These are phyloP conservation scores for Morone chrysops DNA, from an alignment of 2,113 vertebrate species.

Conservation along the genomic window DNA sequence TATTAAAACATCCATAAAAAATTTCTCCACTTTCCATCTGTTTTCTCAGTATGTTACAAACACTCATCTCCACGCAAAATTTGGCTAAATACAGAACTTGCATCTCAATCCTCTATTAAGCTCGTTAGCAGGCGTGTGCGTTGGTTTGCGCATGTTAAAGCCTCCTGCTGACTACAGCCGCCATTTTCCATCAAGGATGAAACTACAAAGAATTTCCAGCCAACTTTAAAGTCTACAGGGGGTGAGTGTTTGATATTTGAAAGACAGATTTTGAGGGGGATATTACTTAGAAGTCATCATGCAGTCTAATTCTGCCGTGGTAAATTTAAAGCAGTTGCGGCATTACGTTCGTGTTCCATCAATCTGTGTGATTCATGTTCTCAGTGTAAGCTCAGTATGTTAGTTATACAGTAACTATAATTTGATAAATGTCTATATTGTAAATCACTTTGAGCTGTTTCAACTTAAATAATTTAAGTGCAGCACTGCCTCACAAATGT, in stretches of 20 bases:
- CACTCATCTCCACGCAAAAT: background rate
- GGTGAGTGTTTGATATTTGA: conserved; percentile 3
- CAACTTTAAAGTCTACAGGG: conserved; percentile 15
- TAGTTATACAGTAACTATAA: background rate
- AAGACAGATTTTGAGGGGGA: conserved; percentile 3
- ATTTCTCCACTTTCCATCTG: conserved; percentile 17
- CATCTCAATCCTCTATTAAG: background rate
- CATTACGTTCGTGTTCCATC: background rate
- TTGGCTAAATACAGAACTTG: conserved; percentile 7
- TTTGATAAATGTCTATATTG: conserved; percentile 23
- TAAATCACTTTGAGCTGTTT: too few relatives aligned
- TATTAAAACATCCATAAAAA: background rate
- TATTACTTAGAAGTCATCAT: conserved; percentile 22
- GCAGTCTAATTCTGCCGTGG: background rate
- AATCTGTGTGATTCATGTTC: conserved; percentile 2
- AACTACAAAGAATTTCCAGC: conserved; percentile 29
- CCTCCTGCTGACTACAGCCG: conserved; percentile 25
- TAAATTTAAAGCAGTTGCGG: background rate
- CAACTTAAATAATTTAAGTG: too few relatives aligned
- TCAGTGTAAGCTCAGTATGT: conserved; percentile 4
- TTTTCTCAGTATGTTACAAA: conserved; percentile 20
- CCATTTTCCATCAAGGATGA: conserved; percentile 21
- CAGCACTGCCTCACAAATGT: too few relatives aligned
- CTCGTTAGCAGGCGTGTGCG: background rate
- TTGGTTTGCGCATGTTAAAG: conserved; percentile 26